Conservation (phyloP, 1,140 invertebrate genomes). For the Hyles vespertilio region DNA sequence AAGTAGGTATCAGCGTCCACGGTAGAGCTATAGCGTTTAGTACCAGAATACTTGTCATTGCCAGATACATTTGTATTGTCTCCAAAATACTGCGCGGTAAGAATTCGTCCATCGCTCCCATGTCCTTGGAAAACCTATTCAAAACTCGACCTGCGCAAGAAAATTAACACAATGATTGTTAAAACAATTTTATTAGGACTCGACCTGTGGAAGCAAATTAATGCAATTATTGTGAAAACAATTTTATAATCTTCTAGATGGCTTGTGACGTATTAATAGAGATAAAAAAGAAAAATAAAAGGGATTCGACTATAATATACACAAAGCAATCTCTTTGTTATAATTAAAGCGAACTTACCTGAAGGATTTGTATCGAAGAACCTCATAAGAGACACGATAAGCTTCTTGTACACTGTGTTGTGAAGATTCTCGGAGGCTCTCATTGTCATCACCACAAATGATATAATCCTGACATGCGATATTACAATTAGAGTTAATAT, state of each 20-base stretch:
- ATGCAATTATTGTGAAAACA: too few species aligned
- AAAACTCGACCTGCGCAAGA: slow-evolving; percentile 74
- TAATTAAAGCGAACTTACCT: slow-evolving; percentile 56
- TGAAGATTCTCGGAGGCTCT: slow-evolving; percentile 80
- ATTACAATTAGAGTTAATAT: slow-evolving; percentile 54
- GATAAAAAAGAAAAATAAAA: too few species aligned
- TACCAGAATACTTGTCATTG: slow-evolving; percentile 79
- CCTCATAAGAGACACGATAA: slow-evolving; percentile 80
- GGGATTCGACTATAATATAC: too few species aligned
- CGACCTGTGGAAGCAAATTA: too few species aligned
- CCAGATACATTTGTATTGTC: slow-evolving; percentile 80
- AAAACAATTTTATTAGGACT: too few species aligned
- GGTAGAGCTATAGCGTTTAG: slow-evolving; percentile 86
- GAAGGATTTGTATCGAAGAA: slow-evolving; percentile 83
- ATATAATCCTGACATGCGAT: slow-evolving; percentile 48
- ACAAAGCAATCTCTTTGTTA: too few species aligned
- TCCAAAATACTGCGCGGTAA: slow-evolving; percentile 88
- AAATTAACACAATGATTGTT: background rate
- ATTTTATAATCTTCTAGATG: too few species aligned
- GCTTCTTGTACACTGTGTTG: slow-evolving; percentile 79
- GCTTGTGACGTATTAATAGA: too few species aligned
- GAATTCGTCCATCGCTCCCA: slow-evolving; percentile 87
- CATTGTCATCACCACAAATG: slow-evolving; percentile 79
- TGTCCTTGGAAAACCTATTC: slow-evolving; percentile 77
- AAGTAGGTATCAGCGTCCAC: slow-evolving; percentile 80